phyloP scores from a whole-genome alignment of 2,113 vertebrate genomes.

The Eulacestoma nigropectus region DNA sequence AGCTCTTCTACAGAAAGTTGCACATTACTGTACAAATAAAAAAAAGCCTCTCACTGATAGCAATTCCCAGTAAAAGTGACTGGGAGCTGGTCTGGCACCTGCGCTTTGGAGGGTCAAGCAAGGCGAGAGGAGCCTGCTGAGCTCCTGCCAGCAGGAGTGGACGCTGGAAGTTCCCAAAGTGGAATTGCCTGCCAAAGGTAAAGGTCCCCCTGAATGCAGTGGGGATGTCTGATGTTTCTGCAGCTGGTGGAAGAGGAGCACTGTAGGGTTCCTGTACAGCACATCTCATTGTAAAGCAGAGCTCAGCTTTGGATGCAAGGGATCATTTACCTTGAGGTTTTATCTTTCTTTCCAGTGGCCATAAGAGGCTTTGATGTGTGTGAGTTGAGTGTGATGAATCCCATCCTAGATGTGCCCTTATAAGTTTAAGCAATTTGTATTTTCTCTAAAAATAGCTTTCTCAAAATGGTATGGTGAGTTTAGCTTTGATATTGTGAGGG shows the following conservation, averaged over 20 bases:
- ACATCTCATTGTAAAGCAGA: background rate
- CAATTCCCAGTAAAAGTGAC: background rate
- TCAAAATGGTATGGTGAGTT: background rate
- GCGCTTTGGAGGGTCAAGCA: background rate
- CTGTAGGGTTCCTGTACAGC: background rate
- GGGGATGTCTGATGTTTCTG: background rate
- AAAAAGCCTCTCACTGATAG: background rate
- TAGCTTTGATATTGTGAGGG: background rate
- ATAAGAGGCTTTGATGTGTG: background rate
- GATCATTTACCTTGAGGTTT: background rate
- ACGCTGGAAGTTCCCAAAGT: fast-evolving
- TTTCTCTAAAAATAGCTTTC: background rate
- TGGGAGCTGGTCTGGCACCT: background rate
- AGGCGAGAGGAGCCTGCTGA: background rate
- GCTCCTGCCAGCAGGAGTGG: background rate
- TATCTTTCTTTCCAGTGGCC: background rate
- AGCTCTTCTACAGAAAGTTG: background rate
- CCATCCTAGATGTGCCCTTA: background rate
- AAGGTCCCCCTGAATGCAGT: background rate
- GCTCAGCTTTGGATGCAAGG: background rate
- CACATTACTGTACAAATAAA: background rate
- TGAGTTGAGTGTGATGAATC: background rate
- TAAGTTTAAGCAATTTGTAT: background rate
- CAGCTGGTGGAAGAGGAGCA: background rate
- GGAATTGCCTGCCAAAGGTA: background rate